Percentiles rank a stretch among this genome's conserved stretches.
phyloP scores from a whole-genome alignment of 2,797 vertebrate genomes.

The Trachurus trachurus region DNA sequence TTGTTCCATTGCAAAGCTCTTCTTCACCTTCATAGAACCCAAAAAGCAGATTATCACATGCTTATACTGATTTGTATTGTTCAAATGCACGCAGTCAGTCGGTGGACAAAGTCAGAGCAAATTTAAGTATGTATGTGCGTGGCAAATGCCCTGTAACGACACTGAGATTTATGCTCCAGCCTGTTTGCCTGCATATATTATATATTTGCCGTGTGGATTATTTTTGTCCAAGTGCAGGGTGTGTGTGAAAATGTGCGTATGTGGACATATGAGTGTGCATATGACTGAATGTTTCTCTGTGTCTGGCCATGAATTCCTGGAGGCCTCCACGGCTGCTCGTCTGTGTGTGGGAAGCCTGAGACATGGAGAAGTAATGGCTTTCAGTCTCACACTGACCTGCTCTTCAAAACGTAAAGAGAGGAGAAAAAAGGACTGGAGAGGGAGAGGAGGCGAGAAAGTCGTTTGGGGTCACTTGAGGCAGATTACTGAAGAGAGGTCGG shows the following conservation, averaged over 20 bases:
- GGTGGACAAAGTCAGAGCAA: constrained; percentile 39
- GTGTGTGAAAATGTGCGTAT: not conserved
- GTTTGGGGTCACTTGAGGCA: constrained; percentile 69
- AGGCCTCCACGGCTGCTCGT: constrained; percentile 15
- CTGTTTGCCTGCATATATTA: constrained; percentile 29
- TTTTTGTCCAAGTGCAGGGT: constrained; percentile 24
- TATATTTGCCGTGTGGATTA: not conserved
- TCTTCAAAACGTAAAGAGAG: constrained; percentile 45
- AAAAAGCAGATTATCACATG: constrained; percentile 28
- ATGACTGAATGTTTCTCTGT: constrained; percentile 20
- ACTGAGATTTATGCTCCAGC: constrained; percentile 15
- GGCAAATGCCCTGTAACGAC: constrained; percentile 12
- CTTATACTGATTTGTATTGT: constrained; percentile 18
- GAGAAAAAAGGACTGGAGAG: constrained; percentile 21
- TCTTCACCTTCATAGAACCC: constrained; percentile 3
- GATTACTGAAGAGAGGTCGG: constrained; percentile 58
- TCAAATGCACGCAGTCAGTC: constrained; percentile 12
- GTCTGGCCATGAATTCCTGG: constrained; percentile 43
- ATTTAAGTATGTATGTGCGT: constrained; percentile 47
- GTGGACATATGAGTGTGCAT: constrained; percentile 6
- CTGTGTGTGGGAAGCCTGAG: constrained; percentile 46
- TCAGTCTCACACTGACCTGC: constrained; percentile 53
- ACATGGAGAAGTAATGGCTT: constrained; percentile 48
- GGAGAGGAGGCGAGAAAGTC: constrained; percentile 53
- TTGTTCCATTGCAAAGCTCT: not conserved